Evolutionary conservation across 2,797 vertebrate genomes (phyloP).

Genomic region (Caiman crocodilus): DNA sequence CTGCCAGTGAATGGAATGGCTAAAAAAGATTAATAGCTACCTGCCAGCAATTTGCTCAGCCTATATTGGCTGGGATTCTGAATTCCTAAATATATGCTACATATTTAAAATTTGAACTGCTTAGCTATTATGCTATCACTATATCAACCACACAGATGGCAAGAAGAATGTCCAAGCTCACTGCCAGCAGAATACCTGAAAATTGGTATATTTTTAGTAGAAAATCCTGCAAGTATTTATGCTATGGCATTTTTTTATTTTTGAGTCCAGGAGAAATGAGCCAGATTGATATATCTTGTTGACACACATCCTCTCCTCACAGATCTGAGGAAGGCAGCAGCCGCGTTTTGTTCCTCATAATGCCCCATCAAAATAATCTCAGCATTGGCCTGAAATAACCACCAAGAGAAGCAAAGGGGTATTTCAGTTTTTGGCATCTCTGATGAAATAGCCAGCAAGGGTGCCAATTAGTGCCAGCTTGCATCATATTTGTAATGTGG

Average conservation of each 20-base stretch:
- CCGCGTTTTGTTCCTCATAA: background rate
- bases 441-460: slow-evolving; percentile 38
- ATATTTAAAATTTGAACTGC: slow-evolving; percentile 12
- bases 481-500: slow-evolving; percentile 41
- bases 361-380: background rate
- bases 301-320: background rate
- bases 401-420: slow-evolving; percentile 9
- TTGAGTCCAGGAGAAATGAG: background rate
- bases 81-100: slow-evolving; percentile 8
- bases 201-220: background rate
- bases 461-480: slow-evolving; percentile 57
- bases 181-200: slow-evolving; percentile 40
- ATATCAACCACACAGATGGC: slow-evolving; percentile 50
- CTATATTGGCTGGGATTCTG: background rate
- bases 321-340: slow-evolving; percentile 6
- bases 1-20: slow-evolving; percentile 28
- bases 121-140: slow-evolving; percentile 6
- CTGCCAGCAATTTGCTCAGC: slow-evolving; percentile 52
- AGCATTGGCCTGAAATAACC: background rate
- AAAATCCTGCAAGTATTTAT: background rate
- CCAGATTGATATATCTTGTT: slow-evolving; percentile 14
- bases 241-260: background rate
- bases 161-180: background rate
- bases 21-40: slow-evolving; percentile 68
- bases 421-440: slow-evolving; percentile 35